A percentile compares a stretch with the other conserved stretches of the same genome.
phyloP scores from a whole-genome alignment of 2,113 vertebrate genomes.

The Burhinus bistriatus region DNA sequence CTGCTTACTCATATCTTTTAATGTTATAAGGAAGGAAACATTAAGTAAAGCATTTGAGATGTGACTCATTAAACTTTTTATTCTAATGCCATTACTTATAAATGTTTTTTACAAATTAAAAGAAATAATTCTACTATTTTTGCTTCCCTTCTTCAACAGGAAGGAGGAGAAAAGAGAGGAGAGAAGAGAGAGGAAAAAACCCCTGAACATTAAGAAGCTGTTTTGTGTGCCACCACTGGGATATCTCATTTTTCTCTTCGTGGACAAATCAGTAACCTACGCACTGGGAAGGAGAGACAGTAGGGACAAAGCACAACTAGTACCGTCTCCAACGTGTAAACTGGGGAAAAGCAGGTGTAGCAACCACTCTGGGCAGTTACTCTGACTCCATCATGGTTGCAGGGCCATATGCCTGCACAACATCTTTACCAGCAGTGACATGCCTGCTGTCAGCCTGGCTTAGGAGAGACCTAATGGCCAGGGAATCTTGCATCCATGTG shows the following conservation, averaged over 20 bases:
- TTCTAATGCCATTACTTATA: not conserved
- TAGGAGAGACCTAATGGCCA: not conserved
- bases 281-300: not conserved
- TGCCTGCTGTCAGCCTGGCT: not conserved
- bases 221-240: not conserved
- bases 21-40: not conserved
- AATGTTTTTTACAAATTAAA: not conserved
- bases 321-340: fast-evolving
- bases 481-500: fast-evolving
- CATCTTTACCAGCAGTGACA: not conserved
- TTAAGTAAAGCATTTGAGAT: not conserved
- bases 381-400: not conserved
- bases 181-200: not conserved
- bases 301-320: not conserved
- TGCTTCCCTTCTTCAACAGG: not conserved
- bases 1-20: not conserved
- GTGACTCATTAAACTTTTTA: not conserved
- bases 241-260: not conserved
- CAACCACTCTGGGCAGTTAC: not conserved
- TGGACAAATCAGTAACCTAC: not conserved
- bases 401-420: not conserved
- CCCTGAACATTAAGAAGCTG: not conserved
- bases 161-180: not conserved
- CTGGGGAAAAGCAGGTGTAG: not conserved
- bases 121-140: not conserved